Evolutionary conservation across 2,113 vertebrate genomes (phyloP).

Genomic region (Thunnus maccoyii): DNA sequence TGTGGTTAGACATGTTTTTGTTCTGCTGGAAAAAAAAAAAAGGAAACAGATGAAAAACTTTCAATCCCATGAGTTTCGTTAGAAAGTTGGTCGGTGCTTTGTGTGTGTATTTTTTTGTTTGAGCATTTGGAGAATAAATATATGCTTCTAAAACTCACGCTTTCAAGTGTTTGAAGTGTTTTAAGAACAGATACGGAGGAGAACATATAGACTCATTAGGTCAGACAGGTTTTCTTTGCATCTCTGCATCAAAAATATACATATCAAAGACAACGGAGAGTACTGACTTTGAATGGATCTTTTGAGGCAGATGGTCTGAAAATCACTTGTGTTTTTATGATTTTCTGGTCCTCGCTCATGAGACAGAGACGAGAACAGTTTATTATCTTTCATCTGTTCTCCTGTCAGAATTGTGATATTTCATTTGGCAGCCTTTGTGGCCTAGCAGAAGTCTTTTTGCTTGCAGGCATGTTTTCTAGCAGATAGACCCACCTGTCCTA

Average conservation of each 20-base stretch:
- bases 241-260: not conserved
- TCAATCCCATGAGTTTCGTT: not conserved
- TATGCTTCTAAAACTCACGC: not conserved
- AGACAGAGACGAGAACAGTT: conserved; percentile 6
- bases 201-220: not conserved
- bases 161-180: not conserved
- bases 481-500: not conserved
- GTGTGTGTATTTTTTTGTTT: not conserved
- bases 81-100: not conserved
- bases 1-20: not conserved
- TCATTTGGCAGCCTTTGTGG: conserved; percentile 11
- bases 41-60: too few relatives aligned
- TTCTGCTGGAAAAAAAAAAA: not conserved
- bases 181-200: not conserved
- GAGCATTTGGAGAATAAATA: not conserved
- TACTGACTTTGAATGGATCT: not conserved
- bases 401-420: conserved; percentile 2
- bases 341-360: not conserved
- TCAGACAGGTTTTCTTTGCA: not conserved
- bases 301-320: conserved; percentile 13
- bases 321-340: conserved; percentile 7
- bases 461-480: not conserved
- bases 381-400: conserved; percentile 31
- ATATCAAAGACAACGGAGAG: not conserved
- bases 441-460: not conserved